Conservation (phyloP, 92 coral and sea anemone species). For the Isaurus tuberculatus region DNA sequence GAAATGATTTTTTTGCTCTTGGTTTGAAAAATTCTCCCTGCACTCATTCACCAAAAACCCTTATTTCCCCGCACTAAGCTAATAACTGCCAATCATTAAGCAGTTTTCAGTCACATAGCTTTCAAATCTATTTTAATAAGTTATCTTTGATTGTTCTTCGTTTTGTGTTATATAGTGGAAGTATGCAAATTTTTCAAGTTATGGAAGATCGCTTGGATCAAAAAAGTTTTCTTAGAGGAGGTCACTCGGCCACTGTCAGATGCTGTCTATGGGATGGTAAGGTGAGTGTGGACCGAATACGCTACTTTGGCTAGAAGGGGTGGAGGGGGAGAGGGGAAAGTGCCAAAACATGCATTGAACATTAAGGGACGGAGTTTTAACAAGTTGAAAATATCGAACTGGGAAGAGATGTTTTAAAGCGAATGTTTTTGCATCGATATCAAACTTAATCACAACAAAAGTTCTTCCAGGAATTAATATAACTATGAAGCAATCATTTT, state of each 20-base stretch:
- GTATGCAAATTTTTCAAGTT: slow-evolving; percentile 70
- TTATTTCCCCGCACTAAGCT: too few species aligned
- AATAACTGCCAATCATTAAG: too few species aligned
- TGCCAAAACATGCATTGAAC: neutral
- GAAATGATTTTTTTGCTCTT: too few species aligned
- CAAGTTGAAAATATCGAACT: neutral
- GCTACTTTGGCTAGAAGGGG: neutral
- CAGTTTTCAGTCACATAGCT: too few species aligned
- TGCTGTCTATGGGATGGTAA: slow-evolving; percentile 71
- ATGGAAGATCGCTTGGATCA: slow-evolving; percentile 56
- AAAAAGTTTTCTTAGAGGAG: slow-evolving; percentile 59
- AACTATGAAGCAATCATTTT: too few species aligned
- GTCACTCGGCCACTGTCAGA: slow-evolving; percentile 78
- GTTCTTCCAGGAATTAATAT: too few species aligned
- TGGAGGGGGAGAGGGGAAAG: neutral
- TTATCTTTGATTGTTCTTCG: neutral
- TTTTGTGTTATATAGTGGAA: slow-evolving; percentile 45
- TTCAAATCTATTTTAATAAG: too few species aligned
- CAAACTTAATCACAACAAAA: too few species aligned
- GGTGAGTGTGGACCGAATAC: slow-evolving; percentile 44
- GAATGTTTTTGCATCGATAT: too few species aligned
- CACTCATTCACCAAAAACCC: too few species aligned
- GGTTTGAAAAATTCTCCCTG: too few species aligned
- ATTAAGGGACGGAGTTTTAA: neutral
- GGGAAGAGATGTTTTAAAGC: neutral